Percentiles rank a stretch among this genome's conserved stretches.
phyloP scores from a whole-genome alignment of 1,140 invertebrate genomes.

The Bilobella aurantiaca region DNA sequence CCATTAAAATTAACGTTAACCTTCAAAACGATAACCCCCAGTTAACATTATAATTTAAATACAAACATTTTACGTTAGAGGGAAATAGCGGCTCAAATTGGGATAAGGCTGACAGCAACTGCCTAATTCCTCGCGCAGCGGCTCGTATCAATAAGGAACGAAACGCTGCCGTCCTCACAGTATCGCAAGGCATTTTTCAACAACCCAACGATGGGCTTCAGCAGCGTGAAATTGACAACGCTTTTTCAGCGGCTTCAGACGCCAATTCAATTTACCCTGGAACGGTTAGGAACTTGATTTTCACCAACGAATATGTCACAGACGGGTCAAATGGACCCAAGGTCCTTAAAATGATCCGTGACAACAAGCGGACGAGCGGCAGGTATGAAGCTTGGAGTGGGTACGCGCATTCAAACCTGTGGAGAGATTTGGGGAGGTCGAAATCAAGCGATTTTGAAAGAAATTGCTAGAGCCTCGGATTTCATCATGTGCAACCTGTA shows the following conservation, averaged over 20 bases:
- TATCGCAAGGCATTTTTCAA: slow-evolving; percentile 29
- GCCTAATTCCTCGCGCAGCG: slow-evolving; percentile 26
- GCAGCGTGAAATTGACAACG: slow-evolving; percentile 28
- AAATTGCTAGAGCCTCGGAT: slow-evolving; percentile 24
- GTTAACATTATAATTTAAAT: neutral
- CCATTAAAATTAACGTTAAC: no score
- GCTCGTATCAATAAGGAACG: slow-evolving; percentile 25
- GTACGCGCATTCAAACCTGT: slow-evolving; percentile 24
- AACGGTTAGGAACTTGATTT: slow-evolving; percentile 25
- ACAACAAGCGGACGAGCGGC: slow-evolving; percentile 24
- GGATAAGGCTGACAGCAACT: slow-evolving; percentile 29
- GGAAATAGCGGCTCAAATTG: slow-evolving; percentile 19
- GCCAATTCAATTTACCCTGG: slow-evolving; percentile 24
- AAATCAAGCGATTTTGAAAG: slow-evolving; percentile 13
- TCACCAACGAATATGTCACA: slow-evolving; percentile 29
- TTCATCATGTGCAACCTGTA: slow-evolving; percentile 32
- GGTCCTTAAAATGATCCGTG: slow-evolving; percentile 26
- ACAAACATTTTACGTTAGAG: slow-evolving; percentile 5
- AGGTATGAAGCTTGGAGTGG: slow-evolving; percentile 20
- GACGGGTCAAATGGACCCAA: slow-evolving; percentile 6
- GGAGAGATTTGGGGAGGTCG: slow-evolving; percentile 23
- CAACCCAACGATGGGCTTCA: slow-evolving; percentile 9
- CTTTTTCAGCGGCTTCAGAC: slow-evolving; percentile 24
- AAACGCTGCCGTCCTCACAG: slow-evolving; percentile 8
- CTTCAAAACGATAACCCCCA: no score